Evolutionary conservation across 2,888 invertebrate species (phyloP).

Genomic region (Philonicus albiceps): DNA sequence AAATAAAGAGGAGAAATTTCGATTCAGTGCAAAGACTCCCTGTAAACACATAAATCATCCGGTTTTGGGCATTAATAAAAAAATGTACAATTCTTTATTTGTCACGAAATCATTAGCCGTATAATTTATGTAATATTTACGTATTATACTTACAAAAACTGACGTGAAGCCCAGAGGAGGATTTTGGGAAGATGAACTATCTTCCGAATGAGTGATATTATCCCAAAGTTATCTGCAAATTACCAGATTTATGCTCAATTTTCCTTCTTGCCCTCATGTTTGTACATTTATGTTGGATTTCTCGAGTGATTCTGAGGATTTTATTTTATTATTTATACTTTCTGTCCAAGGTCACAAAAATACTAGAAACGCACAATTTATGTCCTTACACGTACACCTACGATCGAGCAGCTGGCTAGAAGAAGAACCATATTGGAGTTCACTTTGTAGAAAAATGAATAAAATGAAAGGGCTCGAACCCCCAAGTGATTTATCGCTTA

Average conservation of each 20-base stretch:
- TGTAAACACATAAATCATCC: not conserved
- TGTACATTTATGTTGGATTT: not conserved
- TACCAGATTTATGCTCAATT: not conserved
- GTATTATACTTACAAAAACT: not conserved
- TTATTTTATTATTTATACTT: not conserved
- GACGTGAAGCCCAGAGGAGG: not conserved
- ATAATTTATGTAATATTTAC: slow-evolving; percentile 29
- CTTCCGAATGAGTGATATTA: not conserved
- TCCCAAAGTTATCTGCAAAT: slow-evolving; percentile 19
- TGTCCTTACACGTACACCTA: not conserved
- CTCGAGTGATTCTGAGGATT: not conserved
- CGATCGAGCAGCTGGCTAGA: not conserved
- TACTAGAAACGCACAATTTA: not conserved
- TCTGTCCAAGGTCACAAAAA: not conserved
- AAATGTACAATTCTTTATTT: slow-evolving; percentile 22
- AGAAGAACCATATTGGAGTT: not conserved
- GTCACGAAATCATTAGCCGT: slow-evolving; percentile 37
- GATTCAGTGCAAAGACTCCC: not conserved
- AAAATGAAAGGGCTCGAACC: not conserved
- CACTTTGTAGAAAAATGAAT: not conserved
- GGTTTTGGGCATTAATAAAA: not conserved
- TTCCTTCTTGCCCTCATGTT: not conserved
- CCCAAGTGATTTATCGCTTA: not conserved
- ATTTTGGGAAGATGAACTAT: not conserved
- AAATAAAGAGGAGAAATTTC: not conserved